Base-by-base conservation (phyloP, 2,113 vertebrate species). In the Lethenteron camtschaticum region DNA sequence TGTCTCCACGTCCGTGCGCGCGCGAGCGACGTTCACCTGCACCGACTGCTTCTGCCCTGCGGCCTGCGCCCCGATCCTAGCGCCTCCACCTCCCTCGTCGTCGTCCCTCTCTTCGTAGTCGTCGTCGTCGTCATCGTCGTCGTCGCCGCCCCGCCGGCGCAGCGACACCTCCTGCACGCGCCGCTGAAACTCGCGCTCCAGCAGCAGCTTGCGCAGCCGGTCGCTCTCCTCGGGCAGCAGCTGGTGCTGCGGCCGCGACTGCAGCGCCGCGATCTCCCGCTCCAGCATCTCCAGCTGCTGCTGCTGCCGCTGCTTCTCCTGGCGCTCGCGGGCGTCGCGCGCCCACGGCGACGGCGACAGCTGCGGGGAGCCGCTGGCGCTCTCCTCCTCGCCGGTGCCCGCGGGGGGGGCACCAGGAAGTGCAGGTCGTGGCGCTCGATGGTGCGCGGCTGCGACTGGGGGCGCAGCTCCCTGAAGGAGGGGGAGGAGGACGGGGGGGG, bases 151-250 rank as follows among this genome's bases (percentile, higher is more conserved):
- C 8, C 95, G 90, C 56, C 96, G 90, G 71, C 88, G 88, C 74
- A 92, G 88, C 77, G 94, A 87, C 41, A 90, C 94, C 76, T 99
- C 92, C 72, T 96, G 92, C 70, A 99, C 83, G 11, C 94, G 77
- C 78, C 90, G 94, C 79, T 99, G 94, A 81, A 99, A 99, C 81
- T 99, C 91, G 90, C 94, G 96, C 79, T 99, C 94, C 56, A 99
- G 82, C 92, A 99, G 89, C 72, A 99, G 85, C 73, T 89, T 92
- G 73, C 92, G 84, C 60, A 99, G 83, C 2, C 94, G 87, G 77
- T 95, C 94, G 1, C 80, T 95, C 68, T 97, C 94, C 77, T 99
- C 92, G 0, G 89, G 85, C 1, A 83, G 88, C 24, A n/a, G 63
- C 20, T 66, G n/a, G 71, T 90, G 85, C 76, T 92, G 88, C 0